Conservation (phyloP, 2,113 vertebrate genomes). For the Oncorhynchus kisutch region DNA sequence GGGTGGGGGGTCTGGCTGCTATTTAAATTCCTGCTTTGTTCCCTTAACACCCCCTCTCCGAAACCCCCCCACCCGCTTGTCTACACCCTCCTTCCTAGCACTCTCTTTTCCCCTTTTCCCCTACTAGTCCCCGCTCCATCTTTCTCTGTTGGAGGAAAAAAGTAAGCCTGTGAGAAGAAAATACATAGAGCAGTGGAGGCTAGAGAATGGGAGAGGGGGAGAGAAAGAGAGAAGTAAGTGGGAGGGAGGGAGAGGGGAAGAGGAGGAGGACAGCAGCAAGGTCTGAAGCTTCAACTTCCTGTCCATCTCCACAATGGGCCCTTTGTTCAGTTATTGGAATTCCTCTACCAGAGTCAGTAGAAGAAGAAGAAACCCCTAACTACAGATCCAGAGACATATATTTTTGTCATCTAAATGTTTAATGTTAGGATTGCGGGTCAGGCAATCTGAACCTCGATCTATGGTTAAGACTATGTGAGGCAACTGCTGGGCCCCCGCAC, state of each 20-base stretch:
- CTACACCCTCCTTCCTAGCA: slow-evolving; percentile 26
- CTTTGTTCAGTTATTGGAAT: slow-evolving; percentile 13
- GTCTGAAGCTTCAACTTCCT: slow-evolving; percentile 15
- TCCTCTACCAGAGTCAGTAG: not conserved
- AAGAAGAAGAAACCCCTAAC: no score
- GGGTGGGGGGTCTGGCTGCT: slow-evolving; percentile 29
- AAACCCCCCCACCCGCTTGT: not conserved
- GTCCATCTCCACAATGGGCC: slow-evolving; percentile 14
- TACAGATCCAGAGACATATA: no score
- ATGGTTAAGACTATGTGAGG: not conserved
- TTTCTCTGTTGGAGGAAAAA: not conserved
- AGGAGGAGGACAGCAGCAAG: not conserved
- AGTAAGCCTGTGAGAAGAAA: not conserved
- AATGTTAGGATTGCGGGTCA: no score
- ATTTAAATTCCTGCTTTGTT: slow-evolving; percentile 65
- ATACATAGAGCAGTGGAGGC: slow-evolving; percentile 39
- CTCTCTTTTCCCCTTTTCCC: slow-evolving; percentile 20
- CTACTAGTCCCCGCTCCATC: slow-evolving; percentile 19
- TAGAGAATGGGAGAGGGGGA: not conserved
- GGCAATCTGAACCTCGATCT: no score
- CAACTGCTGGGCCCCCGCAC: not conserved
- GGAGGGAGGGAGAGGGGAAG: not conserved
- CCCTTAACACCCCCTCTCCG: slow-evolving; percentile 28
- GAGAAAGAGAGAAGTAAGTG: not conserved
- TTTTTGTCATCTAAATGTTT: no score